Conservation (phyloP, 2,888 invertebrate genomes). For the Nomada goodeniana region DNA sequence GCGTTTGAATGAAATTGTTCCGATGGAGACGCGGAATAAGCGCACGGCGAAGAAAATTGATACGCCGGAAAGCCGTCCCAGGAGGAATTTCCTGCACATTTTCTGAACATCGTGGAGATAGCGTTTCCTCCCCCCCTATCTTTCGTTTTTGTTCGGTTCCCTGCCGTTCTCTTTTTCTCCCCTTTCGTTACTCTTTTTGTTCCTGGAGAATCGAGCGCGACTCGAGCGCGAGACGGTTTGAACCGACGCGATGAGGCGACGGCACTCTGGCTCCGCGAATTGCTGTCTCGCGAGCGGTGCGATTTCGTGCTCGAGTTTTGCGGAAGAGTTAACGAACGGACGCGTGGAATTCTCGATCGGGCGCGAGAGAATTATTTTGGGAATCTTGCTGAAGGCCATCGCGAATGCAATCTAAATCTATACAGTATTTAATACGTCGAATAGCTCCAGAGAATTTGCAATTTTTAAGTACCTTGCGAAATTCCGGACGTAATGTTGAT, state of each 20-base stretch:
- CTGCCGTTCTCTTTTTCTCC: no score
- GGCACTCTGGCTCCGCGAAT: neutral
- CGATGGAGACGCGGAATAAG: slow-evolving; percentile 56
- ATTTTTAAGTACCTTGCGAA: no score
- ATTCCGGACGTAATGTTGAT: no score
- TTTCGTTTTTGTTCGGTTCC: neutral
- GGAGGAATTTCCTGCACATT: slow-evolving; percentile 57
- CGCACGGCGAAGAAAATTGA: slow-evolving; percentile 60
- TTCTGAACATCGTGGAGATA: slow-evolving; percentile 56
- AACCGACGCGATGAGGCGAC: neutral
- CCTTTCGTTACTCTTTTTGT: neutral
- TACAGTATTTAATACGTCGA: no score
- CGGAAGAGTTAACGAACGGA: neutral
- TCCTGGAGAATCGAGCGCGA: neutral
- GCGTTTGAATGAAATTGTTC: slow-evolving; percentile 57
- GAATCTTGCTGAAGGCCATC: no score
- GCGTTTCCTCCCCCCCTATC: slow-evolving; percentile 14
- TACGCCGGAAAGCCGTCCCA: slow-evolving; percentile 59
- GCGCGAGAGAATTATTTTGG: no score
- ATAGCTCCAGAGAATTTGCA: no score
- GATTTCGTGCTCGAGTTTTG: neutral
- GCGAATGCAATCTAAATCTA: no score
- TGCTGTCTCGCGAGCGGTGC: neutral
- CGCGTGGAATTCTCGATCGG: neutral
- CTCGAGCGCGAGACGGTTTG: neutral